phyloP scores from a whole-genome alignment of 2,797 vertebrate genomes.

The Cynopterus sphinx region DNA sequence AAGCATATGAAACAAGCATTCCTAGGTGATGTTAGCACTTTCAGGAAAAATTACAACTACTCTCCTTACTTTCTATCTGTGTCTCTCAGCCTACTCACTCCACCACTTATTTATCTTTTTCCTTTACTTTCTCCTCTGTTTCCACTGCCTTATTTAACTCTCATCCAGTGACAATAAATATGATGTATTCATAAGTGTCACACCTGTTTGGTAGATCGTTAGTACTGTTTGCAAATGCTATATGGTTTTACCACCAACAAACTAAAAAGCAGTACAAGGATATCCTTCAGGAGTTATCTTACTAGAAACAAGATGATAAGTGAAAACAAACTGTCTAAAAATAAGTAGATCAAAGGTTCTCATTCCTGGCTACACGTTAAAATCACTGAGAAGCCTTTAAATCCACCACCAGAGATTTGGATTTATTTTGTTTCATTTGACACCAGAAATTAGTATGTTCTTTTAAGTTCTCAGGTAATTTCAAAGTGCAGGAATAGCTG shows the following conservation, averaged over 20 bases:
- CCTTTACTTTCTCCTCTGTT: background rate
- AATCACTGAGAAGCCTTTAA: background rate
- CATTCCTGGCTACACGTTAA: background rate
- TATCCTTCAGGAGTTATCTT: background rate
- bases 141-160: background rate
- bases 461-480: background rate
- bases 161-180: background rate
- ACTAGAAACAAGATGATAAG: background rate
- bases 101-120: background rate
- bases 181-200: background rate
- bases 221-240: background rate
- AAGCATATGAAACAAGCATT: background rate
- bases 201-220: background rate
- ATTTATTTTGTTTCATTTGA: background rate
- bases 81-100: background rate
- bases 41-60: background rate
- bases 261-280: background rate
- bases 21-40: background rate
- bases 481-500: background rate
- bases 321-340: background rate
- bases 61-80: background rate
- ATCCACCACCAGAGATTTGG: background rate
- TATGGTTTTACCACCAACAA: background rate
- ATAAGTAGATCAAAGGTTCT: background rate
- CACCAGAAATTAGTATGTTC: background rate